Evolutionary conservation across 2,888 invertebrate species (phyloP).

Genomic region (Conomelus anceps): DNA sequence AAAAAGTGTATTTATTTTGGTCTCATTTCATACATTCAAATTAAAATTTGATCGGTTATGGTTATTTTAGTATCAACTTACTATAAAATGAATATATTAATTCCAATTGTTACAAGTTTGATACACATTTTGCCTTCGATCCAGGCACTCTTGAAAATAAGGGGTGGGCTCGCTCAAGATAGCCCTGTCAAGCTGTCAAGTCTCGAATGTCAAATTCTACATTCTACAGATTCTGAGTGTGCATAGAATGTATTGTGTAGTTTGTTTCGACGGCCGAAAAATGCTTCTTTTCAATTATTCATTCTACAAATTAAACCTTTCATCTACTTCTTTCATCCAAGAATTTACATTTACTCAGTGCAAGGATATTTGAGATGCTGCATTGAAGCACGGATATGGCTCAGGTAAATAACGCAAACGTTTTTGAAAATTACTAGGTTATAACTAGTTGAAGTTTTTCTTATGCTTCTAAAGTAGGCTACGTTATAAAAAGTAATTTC

Average conservation of each 20-base stretch:
- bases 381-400: neutral
- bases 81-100: too few relatives aligned
- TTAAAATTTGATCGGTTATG: too few relatives aligned
- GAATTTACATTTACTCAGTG: neutral
- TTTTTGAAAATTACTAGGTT: neutral
- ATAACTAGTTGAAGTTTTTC: neutral
- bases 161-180: too few relatives aligned
- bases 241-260: neutral
- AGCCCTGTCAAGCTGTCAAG: neutral
- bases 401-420: neutral
- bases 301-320: neutral
- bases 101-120: too few relatives aligned
- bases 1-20: too few relatives aligned
- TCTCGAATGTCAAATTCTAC: neutral
- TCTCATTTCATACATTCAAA: too few relatives aligned
- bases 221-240: too few relatives aligned
- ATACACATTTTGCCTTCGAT: too few relatives aligned
- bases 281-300: neutral
- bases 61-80: too few relatives aligned
- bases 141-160: too few relatives aligned
- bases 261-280: neutral
- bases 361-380: neutral
- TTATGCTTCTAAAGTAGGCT: too few relatives aligned
- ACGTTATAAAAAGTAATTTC: too few relatives aligned
- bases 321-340: neutral